Percentiles rank a stretch among this genome's conserved stretches.
These are phyloP conservation scores for Polypedilum pembai DNA, from an alignment of 1,140 invertebrate genomes.

Conservation along the genomic window DNA sequence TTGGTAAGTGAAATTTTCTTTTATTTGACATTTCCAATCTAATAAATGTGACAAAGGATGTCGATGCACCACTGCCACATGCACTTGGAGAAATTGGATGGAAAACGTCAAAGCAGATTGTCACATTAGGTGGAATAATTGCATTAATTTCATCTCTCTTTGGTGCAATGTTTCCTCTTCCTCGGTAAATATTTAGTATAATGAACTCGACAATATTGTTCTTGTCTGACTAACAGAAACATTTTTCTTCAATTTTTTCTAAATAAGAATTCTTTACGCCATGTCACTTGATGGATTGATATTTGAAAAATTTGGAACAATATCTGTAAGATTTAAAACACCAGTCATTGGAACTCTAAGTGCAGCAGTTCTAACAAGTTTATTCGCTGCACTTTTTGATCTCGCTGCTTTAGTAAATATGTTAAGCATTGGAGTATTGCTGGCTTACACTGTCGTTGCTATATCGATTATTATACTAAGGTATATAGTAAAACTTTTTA, in stretches of 20 bases:
- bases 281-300: constrained; percentile 80
- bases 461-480: constrained; percentile 78
- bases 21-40: background rate
- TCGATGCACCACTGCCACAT: constrained; percentile 60
- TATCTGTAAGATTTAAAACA: constrained; percentile 61
- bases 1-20: constrained; percentile 44
- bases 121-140: constrained; percentile 67
- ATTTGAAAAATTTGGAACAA: constrained; percentile 59
- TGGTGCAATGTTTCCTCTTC: constrained; percentile 77
- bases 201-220: no score
- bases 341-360: constrained; percentile 72
- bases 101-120: constrained; percentile 63
- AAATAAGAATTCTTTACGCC: constrained; percentile 72
- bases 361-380: constrained; percentile 66
- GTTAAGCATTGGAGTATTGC: constrained; percentile 90
- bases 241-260: no score
- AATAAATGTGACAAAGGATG: constrained; percentile 45
- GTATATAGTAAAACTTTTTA: constrained; percentile 42
- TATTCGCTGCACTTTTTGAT: constrained; percentile 82
- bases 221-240: no score
- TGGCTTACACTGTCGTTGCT: constrained; percentile 88
- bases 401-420: constrained; percentile 83
- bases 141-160: constrained; percentile 68
- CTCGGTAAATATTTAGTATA: no score
- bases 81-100: constrained; percentile 63